These are phyloP conservation scores for Smittia sp. DNA, from an alignment of 2,888 invertebrate genomes.

Conservation along the genomic window DNA sequence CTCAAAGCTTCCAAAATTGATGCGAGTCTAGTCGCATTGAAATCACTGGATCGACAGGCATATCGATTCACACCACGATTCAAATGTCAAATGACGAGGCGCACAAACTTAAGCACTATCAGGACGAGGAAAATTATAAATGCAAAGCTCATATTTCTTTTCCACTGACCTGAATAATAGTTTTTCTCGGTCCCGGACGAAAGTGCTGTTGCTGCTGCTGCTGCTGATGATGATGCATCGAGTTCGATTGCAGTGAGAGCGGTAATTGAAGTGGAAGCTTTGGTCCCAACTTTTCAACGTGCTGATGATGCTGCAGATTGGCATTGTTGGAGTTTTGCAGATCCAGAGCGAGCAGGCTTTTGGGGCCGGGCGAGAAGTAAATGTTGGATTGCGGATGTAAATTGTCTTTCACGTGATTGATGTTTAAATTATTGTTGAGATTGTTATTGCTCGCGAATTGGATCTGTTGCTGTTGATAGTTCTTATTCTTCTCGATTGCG, in stretches of 20 bases:
- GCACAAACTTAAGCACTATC: no score
- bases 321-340: constrained; percentile 63
- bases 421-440: constrained; percentile 31
- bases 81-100: no score
- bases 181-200: constrained; percentile 50
- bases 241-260: constrained; percentile 49
- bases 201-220: constrained; percentile 44
- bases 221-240: constrained; percentile 50
- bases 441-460: constrained; percentile 38
- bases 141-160: background rate
- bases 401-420: constrained; percentile 46
- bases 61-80: no score
- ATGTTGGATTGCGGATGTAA: constrained; percentile 48
- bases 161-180: constrained; percentile 51
- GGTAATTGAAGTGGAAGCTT: constrained; percentile 56
- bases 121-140: background rate
- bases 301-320: constrained; percentile 56
- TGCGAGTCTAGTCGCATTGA: no score
- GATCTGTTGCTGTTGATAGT: constrained; percentile 48
- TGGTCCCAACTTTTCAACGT: constrained; percentile 52
- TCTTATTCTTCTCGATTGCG: constrained; percentile 85
- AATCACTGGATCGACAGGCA: no score
- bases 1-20: no score
- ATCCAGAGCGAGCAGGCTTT: constrained; percentile 58
- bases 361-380: constrained; percentile 48